A percentile compares a stretch with the other conserved stretches of the same genome.
phyloP scores from a whole-genome alignment of 2,797 vertebrate species.

The Pelochelys cantorii region DNA sequence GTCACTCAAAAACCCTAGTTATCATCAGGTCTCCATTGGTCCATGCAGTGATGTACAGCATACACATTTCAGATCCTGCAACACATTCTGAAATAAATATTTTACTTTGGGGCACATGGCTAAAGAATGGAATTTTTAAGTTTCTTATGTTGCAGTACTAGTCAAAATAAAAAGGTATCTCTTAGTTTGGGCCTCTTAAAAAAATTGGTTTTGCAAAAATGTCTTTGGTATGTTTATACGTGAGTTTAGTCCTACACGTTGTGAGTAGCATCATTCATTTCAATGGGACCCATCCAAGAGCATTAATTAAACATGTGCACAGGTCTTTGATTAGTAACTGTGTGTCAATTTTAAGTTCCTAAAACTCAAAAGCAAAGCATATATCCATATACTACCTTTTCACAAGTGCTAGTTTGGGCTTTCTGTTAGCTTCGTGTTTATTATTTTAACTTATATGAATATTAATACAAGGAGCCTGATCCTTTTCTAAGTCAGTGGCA shows the following conservation, averaged over 20 bases:
- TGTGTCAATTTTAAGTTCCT: slow-evolving; percentile 57
- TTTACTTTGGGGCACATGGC: not conserved
- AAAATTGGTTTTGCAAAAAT: not conserved
- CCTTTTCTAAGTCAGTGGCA: not conserved
- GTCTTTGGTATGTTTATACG: not conserved
- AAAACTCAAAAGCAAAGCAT: not conserved
- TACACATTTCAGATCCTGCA: slow-evolving; percentile 27
- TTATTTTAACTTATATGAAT: not conserved
- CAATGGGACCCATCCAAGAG: not conserved
- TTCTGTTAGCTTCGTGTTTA: not conserved
- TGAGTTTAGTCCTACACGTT: rapidly evolving
- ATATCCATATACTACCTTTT: not conserved
- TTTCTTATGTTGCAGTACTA: slow-evolving; percentile 9
- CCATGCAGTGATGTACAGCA: not conserved
- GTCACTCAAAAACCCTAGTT: not conserved
- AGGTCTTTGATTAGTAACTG: not conserved
- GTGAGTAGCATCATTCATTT: rapidly evolving
- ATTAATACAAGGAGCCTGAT: not conserved
- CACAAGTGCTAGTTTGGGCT: rapidly evolving
- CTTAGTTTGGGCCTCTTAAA: slow-evolving; percentile 53
- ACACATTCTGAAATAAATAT: not conserved
- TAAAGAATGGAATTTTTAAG: slow-evolving; percentile 19
- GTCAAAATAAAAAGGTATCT: slow-evolving; percentile 27
- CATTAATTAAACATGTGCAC: rapidly evolving
- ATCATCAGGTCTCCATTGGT: not conserved